Conservation (phyloP, 2,888 invertebrate species). For the Yponomeuta cagnagella region DNA sequence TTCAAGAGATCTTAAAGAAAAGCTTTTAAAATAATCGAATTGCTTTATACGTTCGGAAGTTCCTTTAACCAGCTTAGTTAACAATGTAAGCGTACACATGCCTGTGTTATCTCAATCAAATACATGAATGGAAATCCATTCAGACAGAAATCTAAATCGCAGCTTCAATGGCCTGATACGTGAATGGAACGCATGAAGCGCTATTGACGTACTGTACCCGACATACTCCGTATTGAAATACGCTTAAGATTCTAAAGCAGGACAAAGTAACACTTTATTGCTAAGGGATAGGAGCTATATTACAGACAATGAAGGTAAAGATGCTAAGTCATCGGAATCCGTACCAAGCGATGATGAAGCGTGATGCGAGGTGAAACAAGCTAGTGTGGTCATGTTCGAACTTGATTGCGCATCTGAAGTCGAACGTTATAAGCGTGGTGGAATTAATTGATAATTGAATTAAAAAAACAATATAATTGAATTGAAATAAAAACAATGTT, state of each 20-base stretch:
- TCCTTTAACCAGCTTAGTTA: not conserved
- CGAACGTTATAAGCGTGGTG: not conserved
- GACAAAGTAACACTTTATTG: constrained; percentile 19
- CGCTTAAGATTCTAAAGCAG: not conserved
- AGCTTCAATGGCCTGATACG: constrained; percentile 50
- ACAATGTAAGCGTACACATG: not conserved
- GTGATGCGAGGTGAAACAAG: constrained; percentile 45
- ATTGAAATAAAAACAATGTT: too few species aligned
- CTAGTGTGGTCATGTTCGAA: constrained; percentile 46
- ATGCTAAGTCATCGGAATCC: constrained; percentile 44
- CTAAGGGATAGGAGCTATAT: constrained; percentile 16
- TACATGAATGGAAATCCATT: constrained; percentile 18
- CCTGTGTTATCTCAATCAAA: constrained; percentile 9
- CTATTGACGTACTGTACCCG: constrained; percentile 36
- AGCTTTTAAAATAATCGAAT: not conserved
- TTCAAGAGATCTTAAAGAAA: not conserved
- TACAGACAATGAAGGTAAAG: constrained; percentile 6
- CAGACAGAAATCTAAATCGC: constrained; percentile 27
- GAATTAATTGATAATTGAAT: not conserved
- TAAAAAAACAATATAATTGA: too few species aligned
- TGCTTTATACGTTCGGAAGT: not conserved
- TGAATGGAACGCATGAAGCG: constrained; percentile 55
- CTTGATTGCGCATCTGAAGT: constrained; percentile 49
- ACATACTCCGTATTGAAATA: constrained; percentile 2
- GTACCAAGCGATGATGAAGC: constrained; percentile 46